Evolutionary conservation across 2,113 vertebrate genomes (phyloP).

Genomic region (Ornithorhynchus anatinus): DNA sequence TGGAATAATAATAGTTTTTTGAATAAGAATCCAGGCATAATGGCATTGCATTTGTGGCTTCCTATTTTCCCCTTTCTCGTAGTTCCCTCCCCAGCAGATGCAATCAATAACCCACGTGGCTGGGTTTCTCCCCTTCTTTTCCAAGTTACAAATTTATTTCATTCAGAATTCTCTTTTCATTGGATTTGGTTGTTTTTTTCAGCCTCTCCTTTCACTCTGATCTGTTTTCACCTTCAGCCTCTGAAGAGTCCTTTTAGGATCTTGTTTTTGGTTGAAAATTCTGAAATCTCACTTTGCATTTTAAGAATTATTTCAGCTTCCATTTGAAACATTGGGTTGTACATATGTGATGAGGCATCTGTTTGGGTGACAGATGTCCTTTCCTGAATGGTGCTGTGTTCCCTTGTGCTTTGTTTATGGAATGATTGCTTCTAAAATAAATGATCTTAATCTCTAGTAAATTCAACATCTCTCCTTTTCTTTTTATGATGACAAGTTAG

Average conservation of each 20-base stretch:
- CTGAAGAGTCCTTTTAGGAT: neutral
- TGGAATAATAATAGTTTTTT: constrained; percentile 69
- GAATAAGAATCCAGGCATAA: constrained; percentile 63
- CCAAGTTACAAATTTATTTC: neutral
- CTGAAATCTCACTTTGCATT: constrained; percentile 21
- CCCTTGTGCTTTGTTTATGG: constrained; percentile 41
- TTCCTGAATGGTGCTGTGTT: constrained; percentile 38
- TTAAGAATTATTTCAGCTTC: constrained; percentile 36
- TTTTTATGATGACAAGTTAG: constrained; percentile 20
- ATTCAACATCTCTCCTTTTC: constrained; percentile 45
- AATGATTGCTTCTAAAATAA: constrained; percentile 62
- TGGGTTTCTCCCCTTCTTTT: neutral
- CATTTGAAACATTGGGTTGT: constrained; percentile 17
- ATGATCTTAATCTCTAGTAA: constrained; percentile 55
- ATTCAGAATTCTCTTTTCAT: neutral
- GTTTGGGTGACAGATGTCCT: constrained; percentile 46
- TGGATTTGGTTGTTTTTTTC: too few species aligned
- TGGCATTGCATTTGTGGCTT: constrained; percentile 63
- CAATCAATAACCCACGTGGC: neutral
- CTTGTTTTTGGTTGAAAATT: constrained; percentile 22
- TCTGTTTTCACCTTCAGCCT: neutral
- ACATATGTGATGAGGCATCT: constrained; percentile 44
- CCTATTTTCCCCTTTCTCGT: neutral
- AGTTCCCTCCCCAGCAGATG: neutral
- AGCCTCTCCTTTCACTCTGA: neutral